A percentile compares a stretch with the other conserved stretches of the same genome.
These are phyloP conservation scores for Coreoperca whiteheadi DNA, from an alignment of 2,113 vertebrate genomes.

Conservation along the genomic window DNA sequence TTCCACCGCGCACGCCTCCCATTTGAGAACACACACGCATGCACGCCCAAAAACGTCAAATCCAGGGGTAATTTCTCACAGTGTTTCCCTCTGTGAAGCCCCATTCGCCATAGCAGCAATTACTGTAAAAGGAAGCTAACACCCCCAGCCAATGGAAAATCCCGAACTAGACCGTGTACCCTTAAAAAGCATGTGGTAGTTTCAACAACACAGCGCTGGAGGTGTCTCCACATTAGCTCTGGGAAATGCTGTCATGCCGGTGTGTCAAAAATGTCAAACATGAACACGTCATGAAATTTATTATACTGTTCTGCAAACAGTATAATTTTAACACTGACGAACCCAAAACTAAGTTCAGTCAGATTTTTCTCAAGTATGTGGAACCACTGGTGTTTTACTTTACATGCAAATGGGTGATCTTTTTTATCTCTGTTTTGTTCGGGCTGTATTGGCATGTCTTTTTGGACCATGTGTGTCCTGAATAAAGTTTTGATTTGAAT, in stretches of 20 bases:
- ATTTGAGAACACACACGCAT: conserved; percentile 53
- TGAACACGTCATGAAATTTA: conserved; percentile 14
- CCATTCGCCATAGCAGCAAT: conserved; percentile 70
- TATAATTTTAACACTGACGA: no score
- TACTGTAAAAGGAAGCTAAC: conserved; percentile 72
- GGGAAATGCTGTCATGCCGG: conserved; percentile 27
- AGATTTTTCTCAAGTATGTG: no score
- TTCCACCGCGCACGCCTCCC: conserved; percentile 65
- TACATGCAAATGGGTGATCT: no score
- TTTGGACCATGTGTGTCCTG: no score
- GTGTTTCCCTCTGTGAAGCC: conserved; percentile 76
- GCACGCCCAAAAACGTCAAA: conserved; percentile 28
- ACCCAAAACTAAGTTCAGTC: no score
- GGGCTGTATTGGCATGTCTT: no score
- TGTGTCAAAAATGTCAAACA: conserved; percentile 33
- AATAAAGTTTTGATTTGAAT: no score
- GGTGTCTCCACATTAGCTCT: conserved; percentile 32
- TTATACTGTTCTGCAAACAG: no score
- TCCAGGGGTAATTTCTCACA: conserved; percentile 72
- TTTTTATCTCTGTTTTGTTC: no score
- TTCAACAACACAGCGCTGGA: conserved; percentile 9
- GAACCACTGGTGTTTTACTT: no score
- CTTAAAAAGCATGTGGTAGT: conserved; percentile 35
- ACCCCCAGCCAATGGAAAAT: conserved; percentile 36
- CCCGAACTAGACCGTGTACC: conserved; percentile 22